A percentile compares a stretch with the other conserved stretches of the same genome.
Evolutionary conservation across 2,888 invertebrate species (phyloP).

Genomic region (Pimpla rufipes): DNA sequence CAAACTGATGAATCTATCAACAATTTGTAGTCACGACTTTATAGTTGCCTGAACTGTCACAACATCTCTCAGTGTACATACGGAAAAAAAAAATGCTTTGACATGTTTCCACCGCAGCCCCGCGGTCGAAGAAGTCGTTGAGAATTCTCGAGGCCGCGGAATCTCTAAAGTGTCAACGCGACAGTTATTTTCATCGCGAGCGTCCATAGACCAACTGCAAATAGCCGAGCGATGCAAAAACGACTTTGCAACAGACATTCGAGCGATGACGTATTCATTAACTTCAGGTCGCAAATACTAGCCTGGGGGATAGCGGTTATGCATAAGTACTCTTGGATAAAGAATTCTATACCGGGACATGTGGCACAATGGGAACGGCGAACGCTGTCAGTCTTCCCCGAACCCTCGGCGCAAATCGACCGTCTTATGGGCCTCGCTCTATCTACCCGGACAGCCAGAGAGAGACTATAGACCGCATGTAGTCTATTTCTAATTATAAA

Average conservation of each 20-base stretch:
- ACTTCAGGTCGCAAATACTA: slow-evolving; percentile 5
- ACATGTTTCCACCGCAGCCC: no score
- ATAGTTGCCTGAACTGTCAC: no score
- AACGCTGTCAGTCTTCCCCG: slow-evolving; percentile 30
- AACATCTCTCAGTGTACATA: no score
- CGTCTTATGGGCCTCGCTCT: slow-evolving; percentile 1
- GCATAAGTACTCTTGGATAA: slow-evolving; percentile 7
- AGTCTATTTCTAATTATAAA: slow-evolving; percentile 44
- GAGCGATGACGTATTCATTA: slow-evolving; percentile 23
- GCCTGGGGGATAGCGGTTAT: neutral
- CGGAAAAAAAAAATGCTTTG: no score
- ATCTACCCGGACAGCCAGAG: no score
- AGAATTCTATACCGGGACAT: slow-evolving; percentile 31
- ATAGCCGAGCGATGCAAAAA: slow-evolving; percentile 20
- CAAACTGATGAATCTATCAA: no score
- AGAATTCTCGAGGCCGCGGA: no score
- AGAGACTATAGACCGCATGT: slow-evolving; percentile 4
- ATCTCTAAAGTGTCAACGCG: neutral
- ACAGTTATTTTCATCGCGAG: neutral
- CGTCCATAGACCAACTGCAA: slow-evolving; percentile 24
- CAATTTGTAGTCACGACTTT: no score
- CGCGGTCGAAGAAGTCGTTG: no score
- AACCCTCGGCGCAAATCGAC: slow-evolving; percentile 25
- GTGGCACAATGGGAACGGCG: slow-evolving; percentile 31
- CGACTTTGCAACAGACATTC: neutral